Conservation (phyloP, 2,113 vertebrate genomes). For the Lepus americanus region DNA sequence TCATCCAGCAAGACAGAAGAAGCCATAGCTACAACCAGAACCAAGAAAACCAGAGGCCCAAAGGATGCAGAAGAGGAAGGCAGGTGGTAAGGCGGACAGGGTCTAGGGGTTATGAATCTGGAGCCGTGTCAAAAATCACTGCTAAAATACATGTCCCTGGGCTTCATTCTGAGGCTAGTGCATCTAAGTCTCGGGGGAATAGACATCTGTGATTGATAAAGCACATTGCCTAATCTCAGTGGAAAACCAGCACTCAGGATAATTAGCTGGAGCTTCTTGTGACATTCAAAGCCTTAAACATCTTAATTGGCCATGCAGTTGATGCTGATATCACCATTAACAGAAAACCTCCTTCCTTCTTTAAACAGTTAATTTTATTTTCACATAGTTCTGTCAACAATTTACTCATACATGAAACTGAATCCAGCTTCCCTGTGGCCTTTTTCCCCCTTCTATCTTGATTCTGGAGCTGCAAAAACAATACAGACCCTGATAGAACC, state of each 20-base stretch:
- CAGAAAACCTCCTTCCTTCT: neutral
- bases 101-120: neutral
- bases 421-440: neutral
- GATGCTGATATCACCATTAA: neutral
- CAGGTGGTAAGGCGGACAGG: neutral
- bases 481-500: neutral
- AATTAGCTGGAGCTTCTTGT: neutral
- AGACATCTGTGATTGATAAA: neutral
- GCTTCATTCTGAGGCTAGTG: neutral
- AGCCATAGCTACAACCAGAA: neutral
- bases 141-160: neutral
- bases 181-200: neutral
- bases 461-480: neutral
- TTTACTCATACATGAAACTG: neutral
- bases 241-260: neutral
- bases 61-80: neutral
- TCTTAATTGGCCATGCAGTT: accelerated
- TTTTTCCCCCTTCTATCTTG: neutral
- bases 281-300: neutral
- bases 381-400: neutral
- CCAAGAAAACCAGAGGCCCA: neutral
- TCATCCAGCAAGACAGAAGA: neutral
- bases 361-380: neutral
- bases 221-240: neutral
- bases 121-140: neutral